A percentile compares a stretch with the other conserved stretches of the same genome.
Conservation (phyloP, 1,140 invertebrate species). For the Drosophila lini region DNA sequence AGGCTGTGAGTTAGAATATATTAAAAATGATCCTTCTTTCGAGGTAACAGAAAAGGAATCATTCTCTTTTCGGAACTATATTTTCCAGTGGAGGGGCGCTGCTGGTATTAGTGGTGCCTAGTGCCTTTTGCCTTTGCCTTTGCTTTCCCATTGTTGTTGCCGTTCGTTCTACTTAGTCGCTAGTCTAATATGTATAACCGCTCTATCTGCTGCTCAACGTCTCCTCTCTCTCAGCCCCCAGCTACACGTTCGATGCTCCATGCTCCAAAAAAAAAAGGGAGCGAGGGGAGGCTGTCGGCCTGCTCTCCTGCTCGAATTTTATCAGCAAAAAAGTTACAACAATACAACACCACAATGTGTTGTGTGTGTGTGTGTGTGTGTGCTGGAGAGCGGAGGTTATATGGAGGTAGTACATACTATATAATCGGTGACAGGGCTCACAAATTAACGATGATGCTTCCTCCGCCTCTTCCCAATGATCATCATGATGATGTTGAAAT, state of each 20-base stretch:
- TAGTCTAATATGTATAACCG: slow-evolving; percentile 55
- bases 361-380: background rate
- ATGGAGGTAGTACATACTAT: slow-evolving; percentile 18
- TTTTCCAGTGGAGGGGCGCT: background rate
- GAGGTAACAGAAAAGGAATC: background rate
- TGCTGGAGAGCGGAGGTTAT: slow-evolving; percentile 15
- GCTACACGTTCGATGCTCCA: background rate
- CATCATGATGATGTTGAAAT: slow-evolving; percentile 51
- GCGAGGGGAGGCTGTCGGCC: slow-evolving; percentile 1
- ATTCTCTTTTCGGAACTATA: background rate
- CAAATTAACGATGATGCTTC: slow-evolving; percentile 49
- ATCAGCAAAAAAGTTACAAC: slow-evolving; percentile 53
- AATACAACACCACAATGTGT: slow-evolving; percentile 1
- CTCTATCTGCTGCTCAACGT: slow-evolving; percentile 59
- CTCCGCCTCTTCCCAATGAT: slow-evolving; percentile 14
- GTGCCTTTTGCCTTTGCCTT: slow-evolving; percentile 15
- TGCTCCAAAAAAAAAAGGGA: slow-evolving; percentile 9
- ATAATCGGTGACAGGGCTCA: slow-evolving; percentile 56
- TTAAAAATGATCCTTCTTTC: too few species aligned
- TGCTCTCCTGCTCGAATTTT: slow-evolving; percentile 52
- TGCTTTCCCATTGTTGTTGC: slow-evolving; percentile 55
- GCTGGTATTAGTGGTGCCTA: slow-evolving; percentile 6
- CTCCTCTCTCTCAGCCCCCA: slow-evolving; percentile 43
- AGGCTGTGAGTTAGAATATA: too few species aligned
- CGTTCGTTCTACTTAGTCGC: slow-evolving; percentile 74